phyloP scores from a whole-genome alignment of 2,797 vertebrate genomes.

The Danio jaintianensis region DNA sequence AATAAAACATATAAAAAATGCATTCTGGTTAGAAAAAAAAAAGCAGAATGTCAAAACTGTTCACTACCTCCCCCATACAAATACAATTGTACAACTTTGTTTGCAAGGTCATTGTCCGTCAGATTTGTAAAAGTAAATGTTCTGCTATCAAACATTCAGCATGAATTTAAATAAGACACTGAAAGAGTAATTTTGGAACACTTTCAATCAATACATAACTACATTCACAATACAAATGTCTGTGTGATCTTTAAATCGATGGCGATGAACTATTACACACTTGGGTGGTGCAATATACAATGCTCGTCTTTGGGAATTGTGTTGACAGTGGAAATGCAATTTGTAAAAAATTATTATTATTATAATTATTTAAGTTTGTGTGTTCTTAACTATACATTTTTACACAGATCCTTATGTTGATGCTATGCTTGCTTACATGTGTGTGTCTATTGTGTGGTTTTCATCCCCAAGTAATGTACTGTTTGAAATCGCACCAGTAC shows the following conservation, averaged over 20 bases:
- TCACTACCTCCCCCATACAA: conserved; percentile 25
- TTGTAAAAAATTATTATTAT: not conserved
- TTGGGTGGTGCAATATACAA: conserved; percentile 48
- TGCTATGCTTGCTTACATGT: conserved; percentile 18
- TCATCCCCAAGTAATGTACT: conserved; percentile 16
- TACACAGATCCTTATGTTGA: conserved; percentile 44
- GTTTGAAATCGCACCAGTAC: not conserved
- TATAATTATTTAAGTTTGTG: not conserved
- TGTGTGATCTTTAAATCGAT: conserved; percentile 48
- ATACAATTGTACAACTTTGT: conserved; percentile 62
- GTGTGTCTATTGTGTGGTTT: conserved; percentile 16
- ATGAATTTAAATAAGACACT: conserved; percentile 65
- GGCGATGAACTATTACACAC: conserved; percentile 37
- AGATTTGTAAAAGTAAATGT: conserved; percentile 58
- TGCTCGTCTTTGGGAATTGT: conserved; percentile 63
- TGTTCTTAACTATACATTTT: conserved; percentile 46
- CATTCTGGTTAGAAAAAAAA: conserved; percentile 62
- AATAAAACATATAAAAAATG: conserved; percentile 28
- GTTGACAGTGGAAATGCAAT: conserved; percentile 37
- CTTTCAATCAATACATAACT: conserved; percentile 60
- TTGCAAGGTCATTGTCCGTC: conserved; percentile 50
- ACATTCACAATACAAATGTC: conserved; percentile 60
- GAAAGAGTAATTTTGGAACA: conserved; percentile 66
- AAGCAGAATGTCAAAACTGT: conserved; percentile 19
- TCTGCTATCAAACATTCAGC: conserved; percentile 58